Percentiles rank a stretch among this genome's conserved stretches.
Evolutionary conservation across 2,797 vertebrate species (phyloP).

Genomic region (Epinephelus malabaricus): DNA sequence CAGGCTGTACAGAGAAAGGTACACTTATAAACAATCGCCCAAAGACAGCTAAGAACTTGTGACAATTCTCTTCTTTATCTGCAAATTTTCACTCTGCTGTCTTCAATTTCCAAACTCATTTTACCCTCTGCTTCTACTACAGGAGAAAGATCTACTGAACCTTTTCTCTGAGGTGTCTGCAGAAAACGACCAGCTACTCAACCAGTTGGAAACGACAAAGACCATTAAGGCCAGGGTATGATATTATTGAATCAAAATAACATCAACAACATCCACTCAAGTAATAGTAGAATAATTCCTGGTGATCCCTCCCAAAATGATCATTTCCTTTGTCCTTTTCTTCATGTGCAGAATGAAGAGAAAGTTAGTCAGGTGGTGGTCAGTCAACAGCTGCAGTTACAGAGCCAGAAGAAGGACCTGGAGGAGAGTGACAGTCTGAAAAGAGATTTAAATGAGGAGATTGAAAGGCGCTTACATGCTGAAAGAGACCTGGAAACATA

Average conservation of each 20-base stretch:
- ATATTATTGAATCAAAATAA: slow-evolving; percentile 4
- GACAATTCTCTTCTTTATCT: not conserved
- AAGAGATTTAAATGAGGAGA: slow-evolving; percentile 89
- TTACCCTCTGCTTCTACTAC: slow-evolving; percentile 33
- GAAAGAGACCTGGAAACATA: slow-evolving; percentile 88
- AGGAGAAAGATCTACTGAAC: slow-evolving; percentile 90
- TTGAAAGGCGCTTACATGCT: slow-evolving; percentile 82
- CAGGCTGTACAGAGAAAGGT: slow-evolving; percentile 91
- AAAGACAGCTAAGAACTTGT: not conserved
- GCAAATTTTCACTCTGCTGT: not conserved
- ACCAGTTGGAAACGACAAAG: slow-evolving; percentile 88
- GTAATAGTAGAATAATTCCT: not conserved
- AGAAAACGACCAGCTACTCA: slow-evolving; percentile 88
- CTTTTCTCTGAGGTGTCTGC: slow-evolving; percentile 88
- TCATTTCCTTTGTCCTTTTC: slow-evolving; percentile 6
- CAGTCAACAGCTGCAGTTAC: slow-evolving; percentile 81
- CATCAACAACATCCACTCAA: not conserved
- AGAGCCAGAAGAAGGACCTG: slow-evolving; percentile 75
- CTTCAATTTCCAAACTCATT: slow-evolving; percentile 4
- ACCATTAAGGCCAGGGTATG: slow-evolving; percentile 89
- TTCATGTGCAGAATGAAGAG: slow-evolving; percentile 89
- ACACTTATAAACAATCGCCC: not conserved
- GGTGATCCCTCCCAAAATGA: not conserved
- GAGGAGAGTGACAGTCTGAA: slow-evolving; percentile 84
- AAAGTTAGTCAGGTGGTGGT: slow-evolving; percentile 81